Conservation (phyloP, 2,113 vertebrate genomes). For the Procavia capensis region DNA sequence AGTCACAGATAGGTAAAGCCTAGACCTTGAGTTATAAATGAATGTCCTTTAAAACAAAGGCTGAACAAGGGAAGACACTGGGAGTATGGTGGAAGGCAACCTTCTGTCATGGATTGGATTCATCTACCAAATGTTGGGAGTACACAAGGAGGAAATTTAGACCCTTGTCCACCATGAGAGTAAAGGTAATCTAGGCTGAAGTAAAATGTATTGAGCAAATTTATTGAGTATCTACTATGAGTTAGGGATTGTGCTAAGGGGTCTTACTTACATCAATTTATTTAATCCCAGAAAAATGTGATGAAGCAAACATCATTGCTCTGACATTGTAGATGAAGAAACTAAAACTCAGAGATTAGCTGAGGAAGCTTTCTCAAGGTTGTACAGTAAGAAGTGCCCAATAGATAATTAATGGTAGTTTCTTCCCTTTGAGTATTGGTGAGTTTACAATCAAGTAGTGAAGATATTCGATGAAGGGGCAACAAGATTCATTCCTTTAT, state of each 20-base stretch:
- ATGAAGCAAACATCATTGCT: not conserved
- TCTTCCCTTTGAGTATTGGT: not conserved
- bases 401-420: not conserved
- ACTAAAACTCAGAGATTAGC: not conserved
- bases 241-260: not conserved
- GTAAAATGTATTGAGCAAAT: not conserved
- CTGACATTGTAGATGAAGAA: not conserved
- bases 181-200: not conserved
- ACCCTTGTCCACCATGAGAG: not conserved
- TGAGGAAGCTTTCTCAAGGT: not conserved
- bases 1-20: not conserved
- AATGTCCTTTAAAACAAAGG: not conserved
- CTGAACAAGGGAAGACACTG: not conserved
- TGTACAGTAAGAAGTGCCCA: not conserved
- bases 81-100: not conserved
- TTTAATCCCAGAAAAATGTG: not conserved
- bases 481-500: not conserved
- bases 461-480: not conserved
- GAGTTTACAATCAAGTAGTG: not conserved
- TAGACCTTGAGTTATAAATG: not conserved
- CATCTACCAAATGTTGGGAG: not conserved
- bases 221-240: not conserved
- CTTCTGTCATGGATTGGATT: not conserved
- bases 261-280: not conserved
- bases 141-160: not conserved